phyloP scores from a whole-genome alignment of 2,888 invertebrate genomes.

The Euplexia lucipara region DNA sequence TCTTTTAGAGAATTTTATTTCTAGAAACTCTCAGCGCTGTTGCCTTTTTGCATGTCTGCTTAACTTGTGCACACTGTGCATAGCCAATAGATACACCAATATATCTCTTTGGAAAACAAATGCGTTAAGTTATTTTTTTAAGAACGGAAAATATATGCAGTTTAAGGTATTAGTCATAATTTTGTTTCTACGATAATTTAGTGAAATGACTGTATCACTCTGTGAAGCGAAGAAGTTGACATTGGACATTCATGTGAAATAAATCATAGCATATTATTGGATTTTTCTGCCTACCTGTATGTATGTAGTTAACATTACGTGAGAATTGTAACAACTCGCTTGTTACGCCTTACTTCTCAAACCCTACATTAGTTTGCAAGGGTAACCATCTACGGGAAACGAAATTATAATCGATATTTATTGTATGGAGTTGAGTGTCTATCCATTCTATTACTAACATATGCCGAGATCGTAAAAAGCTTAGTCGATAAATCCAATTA shows the following conservation, averaged over 20 bases:
- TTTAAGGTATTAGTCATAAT: not conserved
- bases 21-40: no score
- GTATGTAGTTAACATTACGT: slow-evolving; percentile 31
- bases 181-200: slow-evolving; percentile 10
- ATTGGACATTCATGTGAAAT: not conserved
- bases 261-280: slow-evolving; percentile 15
- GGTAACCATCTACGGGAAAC: slow-evolving; percentile 33
- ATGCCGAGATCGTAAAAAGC: no score
- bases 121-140: slow-evolving; percentile 15
- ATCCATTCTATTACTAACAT: not conserved
- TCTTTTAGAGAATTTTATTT: slow-evolving; percentile 14
- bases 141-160: not conserved
- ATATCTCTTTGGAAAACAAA: no score
- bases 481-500: no score
- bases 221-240: not conserved
- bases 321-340: slow-evolving; percentile 56
- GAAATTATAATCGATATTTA: slow-evolving; percentile 6
- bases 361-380: slow-evolving; percentile 63
- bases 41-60: no score
- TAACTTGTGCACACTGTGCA: no score
- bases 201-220: not conserved
- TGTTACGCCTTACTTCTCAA: slow-evolving; percentile 63
- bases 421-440: slow-evolving; percentile 1
- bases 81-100: no score
- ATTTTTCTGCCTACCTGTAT: slow-evolving; percentile 11